phyloP scores from a whole-genome alignment of 1,140 invertebrate genomes.

The Neotoxoptera formosana region DNA sequence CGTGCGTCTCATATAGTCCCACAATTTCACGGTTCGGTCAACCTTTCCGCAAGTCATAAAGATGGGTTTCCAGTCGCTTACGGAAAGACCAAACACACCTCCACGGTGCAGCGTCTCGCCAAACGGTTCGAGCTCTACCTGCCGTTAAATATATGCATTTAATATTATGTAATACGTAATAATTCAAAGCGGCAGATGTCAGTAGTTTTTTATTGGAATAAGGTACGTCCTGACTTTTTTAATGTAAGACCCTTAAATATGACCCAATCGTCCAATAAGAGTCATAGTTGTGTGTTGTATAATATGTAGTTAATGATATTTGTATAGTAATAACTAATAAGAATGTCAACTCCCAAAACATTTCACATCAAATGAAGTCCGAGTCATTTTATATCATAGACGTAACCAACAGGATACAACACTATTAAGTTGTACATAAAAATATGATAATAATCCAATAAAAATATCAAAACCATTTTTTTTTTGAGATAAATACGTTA shows the following conservation, averaged over 20 bases:
- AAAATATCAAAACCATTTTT: too few species aligned
- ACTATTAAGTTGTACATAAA: too few species aligned
- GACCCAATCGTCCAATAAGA: neutral
- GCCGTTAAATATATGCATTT: too few species aligned
- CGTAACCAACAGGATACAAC: too few species aligned
- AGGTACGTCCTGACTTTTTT: neutral
- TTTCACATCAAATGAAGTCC: too few species aligned
- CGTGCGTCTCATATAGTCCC: slow-evolving; percentile 85
- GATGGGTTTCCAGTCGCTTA: slow-evolving; percentile 87
- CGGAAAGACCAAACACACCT: slow-evolving; percentile 77
- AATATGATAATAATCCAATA: too few species aligned
- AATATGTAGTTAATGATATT: too few species aligned
- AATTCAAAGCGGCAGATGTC: neutral
- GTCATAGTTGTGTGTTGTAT: too few species aligned
- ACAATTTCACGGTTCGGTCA: slow-evolving; percentile 84
- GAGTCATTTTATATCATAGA: too few species aligned
- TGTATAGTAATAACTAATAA: too few species aligned
- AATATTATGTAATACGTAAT: neutral
- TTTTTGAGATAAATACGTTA: too few species aligned
- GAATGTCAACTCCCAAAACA: too few species aligned
- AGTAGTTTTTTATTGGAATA: neutral
- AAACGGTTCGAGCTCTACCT: slow-evolving; percentile 65
- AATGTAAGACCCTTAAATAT: neutral
- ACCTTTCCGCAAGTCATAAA: slow-evolving; percentile 81
- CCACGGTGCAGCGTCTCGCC: slow-evolving; percentile 82